Base-by-base conservation (phyloP, 2,797 vertebrate species). In the Fratercula arctica region DNA sequence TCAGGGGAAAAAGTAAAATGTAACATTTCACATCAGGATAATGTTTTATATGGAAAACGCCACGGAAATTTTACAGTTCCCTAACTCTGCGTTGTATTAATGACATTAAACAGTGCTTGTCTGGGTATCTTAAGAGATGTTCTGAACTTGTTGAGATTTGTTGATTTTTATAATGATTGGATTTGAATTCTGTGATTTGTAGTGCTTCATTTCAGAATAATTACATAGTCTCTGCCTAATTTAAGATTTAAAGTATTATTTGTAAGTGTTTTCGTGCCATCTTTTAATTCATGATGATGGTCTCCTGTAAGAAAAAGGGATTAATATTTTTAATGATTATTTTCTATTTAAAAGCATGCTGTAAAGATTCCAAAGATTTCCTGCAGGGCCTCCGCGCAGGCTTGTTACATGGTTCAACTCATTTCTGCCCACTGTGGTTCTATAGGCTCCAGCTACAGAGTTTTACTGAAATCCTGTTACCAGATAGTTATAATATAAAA, bases 181-280 rank as follows among this genome's bases (percentile, higher is more conserved):
- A 88, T 95, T 91, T 88, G 80, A 95, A 85, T 95, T 94, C 74
- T 76, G 35, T 90, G 91, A 92, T 93, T 95, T 93, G 69, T 83
- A 87, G 95, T 85, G 89, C 84, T 93, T 96, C 41, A 14, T 96
- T 93, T 96, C 60, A 91, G 84, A 89, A 74, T 87, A 92, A 92
- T 89, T 96, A 70, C 72, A 70, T 82, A 69, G 87, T 93, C 77
- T 83, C 78, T 67, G 82, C 25, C 16, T 95, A 92, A 87, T 77
- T 90, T 59, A 76, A 76, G 39, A 67, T 92, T 85, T 90, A 26
- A 87, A 90, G 51, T 48, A 53, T n/a, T 69, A 48, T 90, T 51
- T 81, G 29, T 53, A 76, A 92, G 89, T 90, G 59, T 51, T 87
- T 86, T 93, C 0, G 0, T 92, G 77, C 82, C 60, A 79, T 72